Percentiles rank a stretch among this genome's conserved stretches.
These are phyloP conservation scores for Aegypius monachus DNA, from an alignment of 2,113 vertebrate species.

Conservation along the genomic window DNA sequence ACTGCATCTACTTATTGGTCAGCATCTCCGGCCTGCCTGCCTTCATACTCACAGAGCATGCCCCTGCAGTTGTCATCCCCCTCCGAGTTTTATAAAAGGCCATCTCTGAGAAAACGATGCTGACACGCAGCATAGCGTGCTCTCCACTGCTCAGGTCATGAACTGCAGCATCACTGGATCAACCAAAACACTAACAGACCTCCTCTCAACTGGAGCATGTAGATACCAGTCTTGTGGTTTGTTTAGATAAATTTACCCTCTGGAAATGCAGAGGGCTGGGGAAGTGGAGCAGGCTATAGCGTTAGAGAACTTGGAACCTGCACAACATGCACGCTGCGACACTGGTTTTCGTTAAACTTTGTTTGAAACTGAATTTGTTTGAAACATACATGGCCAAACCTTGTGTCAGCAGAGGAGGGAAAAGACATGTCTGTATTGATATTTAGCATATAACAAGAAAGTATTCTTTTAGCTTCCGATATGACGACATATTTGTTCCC, in stretches of 20 bases:
- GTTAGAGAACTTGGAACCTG: neutral
- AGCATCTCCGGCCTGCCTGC: neutral
- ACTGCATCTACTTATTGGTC: neutral
- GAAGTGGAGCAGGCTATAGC: neutral
- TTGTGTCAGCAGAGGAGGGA: neutral
- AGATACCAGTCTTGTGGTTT: neutral
- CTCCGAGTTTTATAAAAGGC: neutral
- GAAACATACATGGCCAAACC: neutral
- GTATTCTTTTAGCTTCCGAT: neutral
- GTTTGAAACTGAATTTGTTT: neutral
- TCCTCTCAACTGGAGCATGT: neutral
- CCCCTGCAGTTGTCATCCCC: neutral
- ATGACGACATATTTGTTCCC: no score
- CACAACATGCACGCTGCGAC: accelerated
- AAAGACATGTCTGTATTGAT: neutral
- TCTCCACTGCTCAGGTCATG: neutral
- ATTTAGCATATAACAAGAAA: neutral
- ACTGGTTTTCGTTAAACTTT: no score
- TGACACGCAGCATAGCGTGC: neutral
- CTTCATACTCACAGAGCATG: neutral
- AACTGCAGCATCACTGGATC: neutral
- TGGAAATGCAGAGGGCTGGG: neutral
- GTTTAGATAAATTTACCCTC: neutral
- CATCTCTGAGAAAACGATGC: neutral
- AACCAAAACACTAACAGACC: no score